Evolutionary conservation across 2,888 invertebrate species (phyloP), one percentile per base, ranked within the genome.

Genomic region (Capitulum mitella): DNA sequence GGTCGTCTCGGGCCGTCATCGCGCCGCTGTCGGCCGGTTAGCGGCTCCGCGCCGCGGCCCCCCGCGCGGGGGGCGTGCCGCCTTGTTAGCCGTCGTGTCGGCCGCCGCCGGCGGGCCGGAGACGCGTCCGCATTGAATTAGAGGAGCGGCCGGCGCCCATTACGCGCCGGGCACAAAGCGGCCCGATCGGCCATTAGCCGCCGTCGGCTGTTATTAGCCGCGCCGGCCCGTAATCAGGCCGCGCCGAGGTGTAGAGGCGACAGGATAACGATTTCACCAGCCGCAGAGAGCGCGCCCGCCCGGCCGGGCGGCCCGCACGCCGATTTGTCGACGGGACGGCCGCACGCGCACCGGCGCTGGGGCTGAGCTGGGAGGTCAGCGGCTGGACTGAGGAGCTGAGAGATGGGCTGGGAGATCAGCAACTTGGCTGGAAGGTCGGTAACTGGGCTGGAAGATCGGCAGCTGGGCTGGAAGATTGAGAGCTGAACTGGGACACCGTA

Each of bases 181-280:
- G 37, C 70, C 70, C 70, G 70, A 70, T 70, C 70, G 70, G 40
- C 40, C 70, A 70, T 70, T 70, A 70, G 37, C 37, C 12, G 70
- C 10, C 3, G 26, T 26, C 22, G 26, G 40, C 70, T 70, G 70
- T 70, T 19, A 70, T 70, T 70, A 70, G 37, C 70, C 37, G 40
- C 26, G 16, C 40, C 70, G 70, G 40, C 70, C 22, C 22, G 22
- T 70, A 29, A 70, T 70, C 70, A 26, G 70, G 12, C 22, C 37
- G 14, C 37, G 70, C 37, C 8, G 70, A 37, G 70, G 70, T 37
- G 26, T 10, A 6, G 26, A 26, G 22, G 26, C 37, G 70, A 70
- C 70, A 70, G 70, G 26, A 29, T 16, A 34, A 16, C 64, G 16
- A 32, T 29, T 58, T 58, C 8, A 51, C n/a, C 58, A 43, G 32